Evolutionary conservation across 1,140 invertebrate genomes (phyloP), one percentile per base, ranked within the genome.

Genomic region (Drosophila cardini): DNA sequence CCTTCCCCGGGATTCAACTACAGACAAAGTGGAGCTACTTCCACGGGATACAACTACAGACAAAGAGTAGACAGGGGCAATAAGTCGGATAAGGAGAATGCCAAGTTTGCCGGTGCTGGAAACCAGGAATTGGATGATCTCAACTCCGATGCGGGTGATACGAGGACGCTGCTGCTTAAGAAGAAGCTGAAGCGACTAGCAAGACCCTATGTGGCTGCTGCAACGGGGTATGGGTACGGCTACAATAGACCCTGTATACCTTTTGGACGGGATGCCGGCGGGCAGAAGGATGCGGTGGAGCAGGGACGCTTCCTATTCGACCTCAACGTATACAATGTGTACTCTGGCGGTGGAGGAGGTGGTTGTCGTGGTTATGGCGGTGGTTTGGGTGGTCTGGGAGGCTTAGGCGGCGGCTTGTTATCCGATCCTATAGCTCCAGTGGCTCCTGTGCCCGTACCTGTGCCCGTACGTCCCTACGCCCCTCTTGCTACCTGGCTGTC

Each of bases 231-330:
- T 71, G 64, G 0, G 1, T 72, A 74, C 43, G 70, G 67, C 4
- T 80, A 80, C 15, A 71, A 67, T 0, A 68, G 79, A 50, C 89
- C 78, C 0, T 91, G 90, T 36, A 36, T 63, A 0, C 85, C 90
- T 0, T 91, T 76, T 42, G 90, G 90, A 0, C 85, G 90, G 1
- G 86, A 90, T 70, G 90, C 83, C 16, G 56, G 63, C 13, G 42
- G 56, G 2, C 76, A 73, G 34, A 69, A 87, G 21, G 87, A 81
- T 69, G 57, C 76, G 15, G 74, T 61, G 7, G 90, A 91, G 32
- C 90, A 91, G 58, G 90, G 90, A 36, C 81, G 90, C 10, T 86
- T 91, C 15, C 69, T 91, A 1, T 91, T 87, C 50, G 90, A 91
- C 45, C 15, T 91, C n/a, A 91, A 91, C 76, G 84, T 91, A 11